Base-by-base conservation (phyloP, 2,888 invertebrate species). In the Amiota mariae region DNA sequence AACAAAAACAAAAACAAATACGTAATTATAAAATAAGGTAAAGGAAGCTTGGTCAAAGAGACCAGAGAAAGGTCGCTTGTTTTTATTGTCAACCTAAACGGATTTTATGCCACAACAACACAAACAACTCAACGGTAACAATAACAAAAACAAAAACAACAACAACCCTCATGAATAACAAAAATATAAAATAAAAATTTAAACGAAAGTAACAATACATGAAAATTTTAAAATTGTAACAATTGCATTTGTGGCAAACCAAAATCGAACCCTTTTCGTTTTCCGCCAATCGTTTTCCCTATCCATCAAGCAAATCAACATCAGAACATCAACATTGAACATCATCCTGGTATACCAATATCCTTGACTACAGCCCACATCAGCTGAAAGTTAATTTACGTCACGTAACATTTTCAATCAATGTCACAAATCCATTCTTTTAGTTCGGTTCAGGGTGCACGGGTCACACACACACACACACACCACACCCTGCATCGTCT, bases 331-430 rank as follows among this genome's bases (percentile, higher is more conserved):
- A 24, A 24, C 24, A 24, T 36, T 36, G 36, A 36, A 36, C 36
- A 36, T 36, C 6, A 36, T 36, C 36, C 2, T 36, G 36, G 36
- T 36, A 36, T 36, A 36, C 6, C 4, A 36, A 6, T 36, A 36
- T 36, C 36, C 36, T 36, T 2, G 6, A 6, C 13, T 24, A 20
- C 15, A 71, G 49, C 47, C 46, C 59, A 67, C 66, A 24, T 51
- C 67, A 46, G 76, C 74, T 82, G 80, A 84, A 84, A 85, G 83
- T 84, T 84, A 84, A 84, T 84, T 84, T 83, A 78, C 83, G 85
- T 84, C 83, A 84, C 83, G 81, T 79, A 83, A 83, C 80, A 82
- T 84, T 84, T 85, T 84, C 83, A 85, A 84, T 84, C 83, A 84
- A 84, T 85, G 83, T 85, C 85, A 84, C 20, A 64, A 68, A 51